phyloP scores from a whole-genome alignment of 2,113 vertebrate species.

The Lepisosteus osseus region DNA sequence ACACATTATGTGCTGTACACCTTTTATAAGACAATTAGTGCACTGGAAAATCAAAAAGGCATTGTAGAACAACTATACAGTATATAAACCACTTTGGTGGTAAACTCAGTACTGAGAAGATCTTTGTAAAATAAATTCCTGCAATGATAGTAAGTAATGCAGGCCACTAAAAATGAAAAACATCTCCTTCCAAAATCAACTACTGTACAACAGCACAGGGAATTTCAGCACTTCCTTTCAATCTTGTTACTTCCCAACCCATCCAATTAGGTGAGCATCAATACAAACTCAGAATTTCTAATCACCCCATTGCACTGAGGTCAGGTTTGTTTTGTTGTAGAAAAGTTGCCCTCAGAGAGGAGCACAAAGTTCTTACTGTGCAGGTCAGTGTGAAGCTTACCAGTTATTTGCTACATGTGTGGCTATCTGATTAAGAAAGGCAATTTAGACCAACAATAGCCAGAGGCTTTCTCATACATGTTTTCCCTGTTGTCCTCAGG shows the following conservation, averaged over 20 bases:
- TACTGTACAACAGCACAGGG: background rate
- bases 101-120: no score
- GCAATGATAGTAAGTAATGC: background rate
- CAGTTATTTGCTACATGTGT: background rate
- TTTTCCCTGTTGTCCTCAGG: no score
- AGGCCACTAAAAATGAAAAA: no score
- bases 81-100: no score
- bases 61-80: no score
- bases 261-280: conserved; percentile 13
- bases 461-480: no score
- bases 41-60: no score
- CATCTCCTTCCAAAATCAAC: no score
- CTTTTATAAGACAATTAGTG: no score
- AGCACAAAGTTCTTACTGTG: background rate
- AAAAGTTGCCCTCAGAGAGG: background rate
- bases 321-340: background rate
- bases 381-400: background rate
- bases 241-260: background rate
- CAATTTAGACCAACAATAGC: background rate
- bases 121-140: background rate
- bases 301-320: conserved; percentile 3
- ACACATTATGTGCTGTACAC: no score
- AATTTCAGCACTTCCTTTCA: background rate
- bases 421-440: background rate
- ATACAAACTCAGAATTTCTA: conserved; percentile 10